Evolutionary conservation across 2,113 vertebrate species (phyloP).

Genomic region (Leiothrix lutea): DNA sequence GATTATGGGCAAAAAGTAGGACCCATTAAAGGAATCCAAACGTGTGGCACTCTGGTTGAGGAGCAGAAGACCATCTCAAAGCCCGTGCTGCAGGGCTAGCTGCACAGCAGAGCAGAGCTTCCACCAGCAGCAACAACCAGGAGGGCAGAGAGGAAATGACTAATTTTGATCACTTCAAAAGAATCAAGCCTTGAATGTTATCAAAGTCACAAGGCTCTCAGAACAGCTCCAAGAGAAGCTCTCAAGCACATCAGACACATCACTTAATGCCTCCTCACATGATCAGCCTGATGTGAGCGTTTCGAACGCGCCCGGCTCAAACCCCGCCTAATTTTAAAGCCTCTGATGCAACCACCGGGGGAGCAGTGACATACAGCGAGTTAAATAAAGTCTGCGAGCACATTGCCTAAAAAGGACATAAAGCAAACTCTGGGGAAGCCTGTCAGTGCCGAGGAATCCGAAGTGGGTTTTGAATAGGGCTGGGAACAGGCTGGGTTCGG

Average conservation of each 20-base stretch:
- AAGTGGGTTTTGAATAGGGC: rapidly evolving
- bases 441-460: not conserved
- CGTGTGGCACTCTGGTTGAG: not conserved
- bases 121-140: not conserved
- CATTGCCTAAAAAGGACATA: not conserved
- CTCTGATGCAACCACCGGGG: not conserved
- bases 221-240: not conserved
- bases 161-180: not conserved
- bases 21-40: not conserved
- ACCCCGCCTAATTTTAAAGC: not conserved
- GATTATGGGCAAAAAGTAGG: not conserved
- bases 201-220: not conserved
- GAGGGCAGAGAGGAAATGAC: not conserved
- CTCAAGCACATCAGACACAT: not conserved
- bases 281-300: not conserved
- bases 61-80: not conserved
- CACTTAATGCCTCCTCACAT: rapidly evolving
- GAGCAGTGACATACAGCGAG: not conserved
- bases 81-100: not conserved
- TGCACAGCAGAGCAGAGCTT: not conserved
- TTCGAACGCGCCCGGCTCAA: not conserved
- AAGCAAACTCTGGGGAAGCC: not conserved
- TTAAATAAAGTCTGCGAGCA: not conserved
- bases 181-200: not conserved
- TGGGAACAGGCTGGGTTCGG: rapidly evolving